Base-by-base conservation (phyloP, 1,140 invertebrate species). In the Aporrectodea caliginosa region DNA sequence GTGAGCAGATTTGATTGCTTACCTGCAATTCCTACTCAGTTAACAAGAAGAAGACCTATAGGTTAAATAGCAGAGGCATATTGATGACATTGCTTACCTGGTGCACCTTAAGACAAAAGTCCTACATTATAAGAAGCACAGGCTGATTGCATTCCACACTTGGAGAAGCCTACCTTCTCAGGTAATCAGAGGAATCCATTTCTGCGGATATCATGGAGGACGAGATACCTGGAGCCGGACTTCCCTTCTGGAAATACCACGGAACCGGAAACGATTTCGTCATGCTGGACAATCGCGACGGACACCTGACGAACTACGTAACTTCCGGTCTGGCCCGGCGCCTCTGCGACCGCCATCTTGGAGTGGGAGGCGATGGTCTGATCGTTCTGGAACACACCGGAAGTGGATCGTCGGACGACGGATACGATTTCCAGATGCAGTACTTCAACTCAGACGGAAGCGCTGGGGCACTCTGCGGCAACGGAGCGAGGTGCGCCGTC, bases 381-480 rank as follows among this genome's bases (percentile, higher is more conserved):
- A 72, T 72, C n/a, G 43, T 58, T 22, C n/a, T n/a, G n/a, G n/a
- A n/a, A n/a, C n/a, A n/a, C n/a, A 22, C 22, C 43, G 43, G 43
- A 58, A 58, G 43, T 58, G 43, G 43, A 58, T 6, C 70, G 31
- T 72, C 70, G 31, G n/a, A 27, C 14, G 70, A 29, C 14, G 70
- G 31, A 12, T 29, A 29, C 32, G 70, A 72, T 27, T 72, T 72
- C 70, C 6, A 72, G 14, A 72, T 72, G 70, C 2, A 27, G 6
- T 72, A 72, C 70, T 72, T 12, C 70, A 72, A 72, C 70, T 2
- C 70, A 14, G 70, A 72, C 32, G 70, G 70, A 29, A 32, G 31
- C 2, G 6, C 32, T 72, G 70, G n/a, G 27, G 14, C 70, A 2
- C 70, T 72, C 6, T 72, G 70, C 32, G 70, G 70, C n/a, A 72